Conservation (phyloP, 2,797 vertebrate species). For the Cossypha polioptera region DNA sequence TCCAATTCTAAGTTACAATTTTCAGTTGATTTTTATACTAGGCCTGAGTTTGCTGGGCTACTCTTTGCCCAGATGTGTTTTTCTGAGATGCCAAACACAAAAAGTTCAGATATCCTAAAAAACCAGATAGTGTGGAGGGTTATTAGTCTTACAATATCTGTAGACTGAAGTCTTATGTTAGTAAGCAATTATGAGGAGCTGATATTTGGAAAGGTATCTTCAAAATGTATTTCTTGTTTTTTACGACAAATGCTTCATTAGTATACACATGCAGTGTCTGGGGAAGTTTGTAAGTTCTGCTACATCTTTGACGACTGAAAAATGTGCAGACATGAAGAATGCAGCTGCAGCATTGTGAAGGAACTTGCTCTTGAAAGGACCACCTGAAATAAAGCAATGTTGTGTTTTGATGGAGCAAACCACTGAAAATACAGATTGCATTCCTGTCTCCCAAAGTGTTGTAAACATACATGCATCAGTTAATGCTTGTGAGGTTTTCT, state of each 20-base stretch:
- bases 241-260: background rate
- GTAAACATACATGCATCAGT: background rate
- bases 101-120: background rate
- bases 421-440: background rate
- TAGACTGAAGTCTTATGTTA: background rate
- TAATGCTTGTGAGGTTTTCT: background rate
- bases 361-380: background rate
- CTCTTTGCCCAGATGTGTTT: background rate
- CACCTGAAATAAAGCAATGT: background rate
- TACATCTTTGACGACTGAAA: background rate
- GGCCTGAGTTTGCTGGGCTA: background rate
- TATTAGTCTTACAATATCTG: background rate
- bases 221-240: background rate
- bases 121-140: background rate
- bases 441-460: background rate
- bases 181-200: background rate
- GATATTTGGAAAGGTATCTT: background rate
- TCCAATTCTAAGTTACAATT: background rate
- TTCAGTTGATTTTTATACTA: background rate
- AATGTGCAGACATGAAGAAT: background rate
- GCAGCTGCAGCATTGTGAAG: background rate
- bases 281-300: background rate
- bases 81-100: background rate
- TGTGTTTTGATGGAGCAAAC: background rate
- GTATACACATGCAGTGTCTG: accelerated